phyloP scores from a whole-genome alignment of 2,888 invertebrate species.

The Microplitis manilae region DNA sequence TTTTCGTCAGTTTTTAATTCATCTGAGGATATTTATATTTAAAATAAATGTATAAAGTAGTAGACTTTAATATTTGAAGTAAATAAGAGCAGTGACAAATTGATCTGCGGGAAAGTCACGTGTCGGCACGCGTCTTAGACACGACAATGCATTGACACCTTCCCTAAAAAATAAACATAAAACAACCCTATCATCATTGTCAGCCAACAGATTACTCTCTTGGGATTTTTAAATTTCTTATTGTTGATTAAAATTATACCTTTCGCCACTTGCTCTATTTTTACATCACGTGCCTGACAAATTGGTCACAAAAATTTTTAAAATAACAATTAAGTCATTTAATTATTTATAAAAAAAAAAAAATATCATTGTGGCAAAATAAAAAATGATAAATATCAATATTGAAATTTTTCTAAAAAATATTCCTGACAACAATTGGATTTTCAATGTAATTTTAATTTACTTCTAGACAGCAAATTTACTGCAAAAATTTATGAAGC shows the following conservation, averaged over 20 bases:
- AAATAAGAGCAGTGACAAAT: slow-evolving; percentile 23
- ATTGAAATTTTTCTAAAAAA: background rate
- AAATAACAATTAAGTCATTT: no score
- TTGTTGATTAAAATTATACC: background rate
- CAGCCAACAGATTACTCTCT: background rate
- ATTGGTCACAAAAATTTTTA: background rate
- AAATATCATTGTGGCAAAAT: background rate
- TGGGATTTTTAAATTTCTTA: background rate
- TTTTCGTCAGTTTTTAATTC: slow-evolving; percentile 16
- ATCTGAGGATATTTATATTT: background rate
- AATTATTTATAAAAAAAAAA: background rate
- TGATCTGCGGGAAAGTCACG: slow-evolving; percentile 41
- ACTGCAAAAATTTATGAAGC: no score
- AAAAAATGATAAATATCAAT: background rate
- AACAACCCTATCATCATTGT: background rate
- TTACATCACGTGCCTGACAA: background rate
- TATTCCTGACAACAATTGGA: no score
- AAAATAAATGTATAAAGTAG: slow-evolving; percentile 18
- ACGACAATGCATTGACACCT: background rate
- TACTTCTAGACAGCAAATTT: no score
- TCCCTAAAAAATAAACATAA: background rate
- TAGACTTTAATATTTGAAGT: slow-evolving; percentile 10
- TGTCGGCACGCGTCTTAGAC: slow-evolving; percentile 50
- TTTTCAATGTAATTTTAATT: no score
- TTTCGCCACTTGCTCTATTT: background rate